Base-by-base conservation (phyloP, 2,888 invertebrate genomes). In the Idaea aversata region DNA sequence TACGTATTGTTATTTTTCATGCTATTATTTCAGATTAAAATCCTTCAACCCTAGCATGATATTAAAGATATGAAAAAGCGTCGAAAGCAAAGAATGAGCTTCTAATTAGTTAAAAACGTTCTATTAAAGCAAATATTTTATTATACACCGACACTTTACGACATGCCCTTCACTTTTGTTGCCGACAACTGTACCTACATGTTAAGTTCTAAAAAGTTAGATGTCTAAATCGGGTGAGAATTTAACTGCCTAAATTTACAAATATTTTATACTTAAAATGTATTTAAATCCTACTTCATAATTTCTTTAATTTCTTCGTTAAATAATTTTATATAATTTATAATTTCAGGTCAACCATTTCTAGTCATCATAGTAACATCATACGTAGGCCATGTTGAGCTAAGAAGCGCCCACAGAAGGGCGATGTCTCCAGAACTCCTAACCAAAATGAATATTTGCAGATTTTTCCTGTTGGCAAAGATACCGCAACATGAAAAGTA, bases 401-500 rank as follows among this genome's bases (percentile, higher is more conserved):
- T 95, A 57, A 93, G 97, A 69, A 95, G 95, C 79, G 95, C 95
- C 0, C 95, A 97, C 77, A 93, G 97, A 62, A 90, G 94, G 75
- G 95, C 96, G 0, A 95, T 96, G 83, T 87, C 95, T 0, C 81
- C 83, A 57, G 87, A 91, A 25, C 93, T 95, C 73, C 87, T 97
- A 13, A 80, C 85, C 59, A 86, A 93, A 70, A 86, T 96, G 69
- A 95, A 95, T 69, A 83, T 95, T 57, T 90, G 92, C 66, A 90
- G 97, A 77, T 88, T 97, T 59, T 97, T 97, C 84, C 84, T 97
- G 59, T 82, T 97, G 15, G 97, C 96, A 0, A 85, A 88, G 66
- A 88, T 94, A 76, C 94, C 95, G 0, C 70, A 81, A 6, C 82
- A 80, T 0, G 94, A 95, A 75, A 93, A 91, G 83, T 86, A 83